Percentiles rank a stretch among this genome's conserved stretches.
Conservation (phyloP, 2,797 vertebrate species). For the Sebastes steindachneri region DNA sequence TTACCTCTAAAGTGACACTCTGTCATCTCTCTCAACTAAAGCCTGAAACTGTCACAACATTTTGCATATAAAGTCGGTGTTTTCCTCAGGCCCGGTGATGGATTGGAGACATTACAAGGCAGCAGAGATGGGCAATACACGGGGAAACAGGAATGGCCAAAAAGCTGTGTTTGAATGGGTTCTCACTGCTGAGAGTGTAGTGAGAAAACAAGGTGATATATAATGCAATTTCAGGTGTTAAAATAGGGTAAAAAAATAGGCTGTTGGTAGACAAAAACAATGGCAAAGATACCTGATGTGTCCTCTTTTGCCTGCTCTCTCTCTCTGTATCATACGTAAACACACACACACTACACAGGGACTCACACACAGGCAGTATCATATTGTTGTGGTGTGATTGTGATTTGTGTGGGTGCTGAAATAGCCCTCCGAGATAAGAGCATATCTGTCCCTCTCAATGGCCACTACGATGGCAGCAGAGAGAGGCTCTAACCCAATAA, state of each 20-base stretch:
- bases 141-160: slow-evolving; percentile 1
- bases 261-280: slow-evolving; percentile 18
- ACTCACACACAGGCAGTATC: slow-evolving; percentile 16
- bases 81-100: slow-evolving; percentile 22
- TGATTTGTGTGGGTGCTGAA: slow-evolving; percentile 82
- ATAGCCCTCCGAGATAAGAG: slow-evolving; percentile 82
- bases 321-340: not conserved
- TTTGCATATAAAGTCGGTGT: slow-evolving; percentile 30
- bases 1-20: slow-evolving; percentile 3
- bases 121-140: slow-evolving; percentile 15
- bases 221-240: slow-evolving; percentile 55
- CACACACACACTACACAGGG: not conserved
- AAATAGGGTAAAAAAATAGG: slow-evolving; percentile 33
- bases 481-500: slow-evolving; percentile 82
- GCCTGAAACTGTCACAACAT: not conserved
- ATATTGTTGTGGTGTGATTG: slow-evolving; percentile 71
- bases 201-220: slow-evolving; percentile 35
- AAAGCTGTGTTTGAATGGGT: slow-evolving; percentile 12
- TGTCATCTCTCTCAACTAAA: not conserved
- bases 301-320: not conserved
- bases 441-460: slow-evolving; percentile 80
- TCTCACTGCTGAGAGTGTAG: slow-evolving; percentile 6
- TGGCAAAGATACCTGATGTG: slow-evolving; percentile 35
- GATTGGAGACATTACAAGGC: slow-evolving; percentile 29
- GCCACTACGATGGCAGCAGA: slow-evolving; percentile 76